phyloP scores from a whole-genome alignment of 2,888 invertebrate species.

The Papilio gigon region DNA sequence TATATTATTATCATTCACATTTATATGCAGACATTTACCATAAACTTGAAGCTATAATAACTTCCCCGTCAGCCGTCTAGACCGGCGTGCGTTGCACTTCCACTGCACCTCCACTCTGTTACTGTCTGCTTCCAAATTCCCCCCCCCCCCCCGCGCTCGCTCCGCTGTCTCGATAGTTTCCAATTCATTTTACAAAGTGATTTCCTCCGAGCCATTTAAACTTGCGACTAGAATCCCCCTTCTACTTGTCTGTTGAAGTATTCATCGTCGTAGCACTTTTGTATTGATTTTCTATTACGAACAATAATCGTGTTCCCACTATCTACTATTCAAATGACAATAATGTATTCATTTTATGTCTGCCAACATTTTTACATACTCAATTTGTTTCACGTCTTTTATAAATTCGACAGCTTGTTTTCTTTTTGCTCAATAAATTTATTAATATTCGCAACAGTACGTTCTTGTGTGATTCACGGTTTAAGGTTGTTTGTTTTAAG shows the following conservation, averaged over 20 bases:
- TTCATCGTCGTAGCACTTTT: slow-evolving; percentile 10
- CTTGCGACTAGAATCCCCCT: background rate
- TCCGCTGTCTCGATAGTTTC: slow-evolving; percentile 23
- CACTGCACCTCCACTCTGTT: slow-evolving; percentile 21
- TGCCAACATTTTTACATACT: slow-evolving; percentile 7
- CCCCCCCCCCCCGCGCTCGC: background rate
- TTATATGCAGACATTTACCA: slow-evolving; percentile 22
- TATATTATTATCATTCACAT: background rate
- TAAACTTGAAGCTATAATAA: slow-evolving; percentile 16
- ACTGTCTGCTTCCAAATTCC: slow-evolving; percentile 15
- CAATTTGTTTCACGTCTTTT: slow-evolving; percentile 20
- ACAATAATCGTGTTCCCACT: slow-evolving; percentile 7
- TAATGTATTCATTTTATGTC: background rate
- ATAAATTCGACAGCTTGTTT: slow-evolving; percentile 13
- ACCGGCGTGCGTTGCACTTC: slow-evolving; percentile 31
- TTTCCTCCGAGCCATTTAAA: slow-evolving; percentile 18
- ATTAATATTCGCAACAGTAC: slow-evolving; percentile 25
- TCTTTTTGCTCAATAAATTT: slow-evolving; percentile 15
- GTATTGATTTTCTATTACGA: slow-evolving; percentile 27
- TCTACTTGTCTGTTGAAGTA: slow-evolving; percentile 2
- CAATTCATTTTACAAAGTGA: slow-evolving; percentile 17
- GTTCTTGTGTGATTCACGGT: background rate
- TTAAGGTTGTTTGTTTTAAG: slow-evolving; percentile 3
- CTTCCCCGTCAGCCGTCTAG: slow-evolving; percentile 33
- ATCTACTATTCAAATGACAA: background rate